Base-by-base conservation (phyloP, 2,113 vertebrate species). In the Ancistrus triradiatus region DNA sequence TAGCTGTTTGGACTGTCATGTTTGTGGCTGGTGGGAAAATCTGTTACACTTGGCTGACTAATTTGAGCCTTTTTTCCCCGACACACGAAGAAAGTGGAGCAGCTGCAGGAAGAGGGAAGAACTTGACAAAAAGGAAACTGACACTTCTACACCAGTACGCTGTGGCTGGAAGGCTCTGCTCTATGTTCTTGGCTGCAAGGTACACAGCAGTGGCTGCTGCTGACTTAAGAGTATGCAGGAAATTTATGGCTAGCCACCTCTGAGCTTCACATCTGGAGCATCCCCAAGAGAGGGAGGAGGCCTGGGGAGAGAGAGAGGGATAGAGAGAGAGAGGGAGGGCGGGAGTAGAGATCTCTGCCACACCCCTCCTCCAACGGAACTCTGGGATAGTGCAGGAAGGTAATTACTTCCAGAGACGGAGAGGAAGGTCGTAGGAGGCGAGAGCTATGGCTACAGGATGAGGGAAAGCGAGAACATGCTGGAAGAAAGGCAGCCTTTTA, bases 351-450 rank as follows among this genome's bases (percentile, higher is more conserved):
- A 72, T 59, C 57, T 59, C 53, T 63, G 51, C 56, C 66, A 53
- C 59, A 61, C 79, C 77, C 80, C 77, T 80, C 78, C 75, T 43
- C 81, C 80, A 69, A 77, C 72, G 75, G 83, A 75, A 85, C 81
- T 82, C 83, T 84, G 83, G 84, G 80, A 84, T 74, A 78, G 79
- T 73, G 72, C 78, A 84, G 71, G 74, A 59, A 28, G 66, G 79
- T 87, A 88, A 89, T 89, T 84, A 85, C 84, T 87, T 88, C 84
- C 85, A 88, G 87, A 88, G 75, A 80, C 69, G 53, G 62, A 47
- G 59, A 56, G 59, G 64, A 69, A 70, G 72, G 68, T 40, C 28
- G 33, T 13, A 38, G 21, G 24, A 70, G 43, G 63, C 42, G 43
- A 62, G 65, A 66, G 75, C 59, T 43, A 5, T 11, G 51, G 58